A percentile compares a stretch with the other conserved stretches of the same genome.
Conservation (phyloP, 30 jellyfish, hydroid and myxozoan genomes). For the Hydractinia symbiolongicarpus region DNA sequence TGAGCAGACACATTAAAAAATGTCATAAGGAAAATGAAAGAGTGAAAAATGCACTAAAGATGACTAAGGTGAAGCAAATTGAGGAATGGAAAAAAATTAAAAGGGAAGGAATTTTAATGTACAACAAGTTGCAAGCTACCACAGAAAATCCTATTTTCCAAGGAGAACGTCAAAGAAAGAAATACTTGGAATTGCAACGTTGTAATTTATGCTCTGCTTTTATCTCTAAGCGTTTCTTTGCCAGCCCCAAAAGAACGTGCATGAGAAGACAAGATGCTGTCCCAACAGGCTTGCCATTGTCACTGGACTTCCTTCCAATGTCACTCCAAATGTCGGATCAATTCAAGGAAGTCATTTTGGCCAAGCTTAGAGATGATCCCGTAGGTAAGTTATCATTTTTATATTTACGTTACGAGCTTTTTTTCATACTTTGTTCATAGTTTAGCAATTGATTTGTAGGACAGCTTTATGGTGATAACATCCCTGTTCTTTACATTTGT, state of each 20-base stretch:
- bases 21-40: slow-evolving; percentile 8
- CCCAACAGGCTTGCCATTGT: neutral
- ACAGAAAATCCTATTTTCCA: neutral
- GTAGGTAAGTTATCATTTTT: neutral
- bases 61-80: neutral
- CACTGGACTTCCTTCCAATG: neutral
- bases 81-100: slow-evolving; percentile 1
- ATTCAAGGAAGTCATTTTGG: neutral
- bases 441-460: too few species aligned
- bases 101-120: slow-evolving; percentile 16
- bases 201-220: neutral
- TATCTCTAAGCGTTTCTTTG: slow-evolving; percentile 12
- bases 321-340: neutral
- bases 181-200: neutral
- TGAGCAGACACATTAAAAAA: slow-evolving; percentile 1
- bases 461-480: too few species aligned
- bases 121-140: neutral
- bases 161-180: slow-evolving; percentile 6
- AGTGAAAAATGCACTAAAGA: neutral
- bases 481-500: too few species aligned
- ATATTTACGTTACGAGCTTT: too few species aligned
- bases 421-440: too few species aligned
- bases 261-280: neutral
- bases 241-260: neutral
- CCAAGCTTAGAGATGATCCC: slow-evolving; percentile 8